Evolutionary conservation across 1,140 invertebrate species (phyloP).

Genomic region (Drosophila ercepeae): DNA sequence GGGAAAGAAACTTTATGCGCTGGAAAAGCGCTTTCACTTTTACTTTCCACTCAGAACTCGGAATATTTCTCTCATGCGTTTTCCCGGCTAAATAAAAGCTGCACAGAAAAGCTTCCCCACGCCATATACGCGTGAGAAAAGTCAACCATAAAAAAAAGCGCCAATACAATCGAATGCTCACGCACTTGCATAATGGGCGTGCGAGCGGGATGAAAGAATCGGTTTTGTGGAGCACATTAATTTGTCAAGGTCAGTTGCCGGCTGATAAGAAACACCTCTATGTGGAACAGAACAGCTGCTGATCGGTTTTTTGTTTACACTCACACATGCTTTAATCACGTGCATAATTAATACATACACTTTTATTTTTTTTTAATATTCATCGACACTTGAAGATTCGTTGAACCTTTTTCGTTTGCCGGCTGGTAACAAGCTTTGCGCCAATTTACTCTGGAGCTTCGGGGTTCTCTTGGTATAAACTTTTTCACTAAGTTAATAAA

Average conservation of each 20-base stretch:
- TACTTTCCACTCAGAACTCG: conserved; percentile 26
- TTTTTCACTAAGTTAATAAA: too few species aligned
- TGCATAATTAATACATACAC: not conserved
- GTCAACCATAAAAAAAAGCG: conserved; percentile 17
- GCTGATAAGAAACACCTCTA: conserved; percentile 42
- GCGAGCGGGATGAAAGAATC: conserved; percentile 28
- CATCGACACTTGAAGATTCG: conserved; percentile 18
- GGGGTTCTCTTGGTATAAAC: conserved; percentile 42
- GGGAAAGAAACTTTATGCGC: conserved; percentile 4
- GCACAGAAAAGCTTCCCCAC: conserved; percentile 33
- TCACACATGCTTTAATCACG: conserved; percentile 17
- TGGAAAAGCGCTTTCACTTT: conserved; percentile 66
- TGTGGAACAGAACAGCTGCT: conserved; percentile 54
- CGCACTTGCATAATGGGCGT: conserved; percentile 47
- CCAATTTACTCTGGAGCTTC: conserved; percentile 36
- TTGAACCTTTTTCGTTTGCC: conserved; percentile 36
- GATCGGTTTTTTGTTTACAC: conserved; percentile 70
- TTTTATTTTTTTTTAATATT: not conserved
- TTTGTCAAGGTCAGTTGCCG: conserved; percentile 52
- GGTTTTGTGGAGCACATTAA: conserved; percentile 28
- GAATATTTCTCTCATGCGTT: conserved; percentile 20
- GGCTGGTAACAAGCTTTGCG: conserved; percentile 32
- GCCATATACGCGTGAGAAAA: conserved; percentile 44
- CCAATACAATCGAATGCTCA: conserved; percentile 27
- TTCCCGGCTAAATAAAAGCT: conserved; percentile 42